These are phyloP conservation scores for Papilio elwesi DNA, from an alignment of 2,888 invertebrate species.

Conservation along the genomic window DNA sequence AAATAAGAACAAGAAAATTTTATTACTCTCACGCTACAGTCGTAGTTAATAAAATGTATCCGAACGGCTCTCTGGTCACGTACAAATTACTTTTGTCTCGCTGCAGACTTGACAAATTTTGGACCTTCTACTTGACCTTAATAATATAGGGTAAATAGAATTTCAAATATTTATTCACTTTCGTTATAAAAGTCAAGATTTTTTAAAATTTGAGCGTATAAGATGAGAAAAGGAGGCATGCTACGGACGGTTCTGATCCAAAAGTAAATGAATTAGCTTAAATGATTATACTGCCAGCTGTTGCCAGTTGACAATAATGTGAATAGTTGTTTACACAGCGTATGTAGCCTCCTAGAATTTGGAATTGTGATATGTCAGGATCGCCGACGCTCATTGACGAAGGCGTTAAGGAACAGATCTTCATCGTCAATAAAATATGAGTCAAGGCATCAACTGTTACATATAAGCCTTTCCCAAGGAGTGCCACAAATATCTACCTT, in stretches of 20 bases:
- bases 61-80: conserved; percentile 14
- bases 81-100: conserved; percentile 33
- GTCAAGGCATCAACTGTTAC: background rate
- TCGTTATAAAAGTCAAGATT: background rate
- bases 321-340: too few species aligned
- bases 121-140: conserved; percentile 6
- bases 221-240: too few species aligned
- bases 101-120: conserved; percentile 27
- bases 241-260: too few species aligned
- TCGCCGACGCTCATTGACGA: too few species aligned
- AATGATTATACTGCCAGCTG: too few species aligned
- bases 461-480: background rate
- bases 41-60: conserved; percentile 22
- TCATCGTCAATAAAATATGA: background rate
- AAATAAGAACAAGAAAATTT: background rate
- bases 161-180: conserved; percentile 2
- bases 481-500: background rate
- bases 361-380: too few species aligned
- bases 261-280: too few species aligned
- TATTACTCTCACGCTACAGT: background rate
- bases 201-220: background rate
- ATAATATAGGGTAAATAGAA: background rate
- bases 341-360: too few species aligned
- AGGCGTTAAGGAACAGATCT: too few species aligned
- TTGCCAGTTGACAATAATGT: too few species aligned